Conservation (phyloP, 2,888 invertebrate genomes). For the Dolichomitus sp. region DNA sequence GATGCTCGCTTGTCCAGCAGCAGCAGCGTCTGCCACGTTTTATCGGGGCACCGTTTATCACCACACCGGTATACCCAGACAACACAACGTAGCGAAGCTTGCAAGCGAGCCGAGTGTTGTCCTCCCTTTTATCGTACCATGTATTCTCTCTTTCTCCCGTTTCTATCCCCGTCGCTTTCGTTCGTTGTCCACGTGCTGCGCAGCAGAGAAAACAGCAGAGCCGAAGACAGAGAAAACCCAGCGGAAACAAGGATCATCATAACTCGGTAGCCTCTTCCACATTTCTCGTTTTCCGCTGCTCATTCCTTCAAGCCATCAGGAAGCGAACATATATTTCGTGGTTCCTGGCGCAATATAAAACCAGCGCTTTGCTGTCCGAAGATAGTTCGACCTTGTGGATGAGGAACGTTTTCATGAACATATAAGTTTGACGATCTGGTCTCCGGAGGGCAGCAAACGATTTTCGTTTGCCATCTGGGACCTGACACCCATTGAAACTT, state of each 20-base stretch:
- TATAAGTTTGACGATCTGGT: constrained; percentile 38
- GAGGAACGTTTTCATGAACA: constrained; percentile 30
- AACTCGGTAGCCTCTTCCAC: background rate
- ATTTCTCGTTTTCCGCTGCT: constrained; percentile 32
- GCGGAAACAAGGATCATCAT: constrained; percentile 25
- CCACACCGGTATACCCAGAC: constrained; percentile 77
- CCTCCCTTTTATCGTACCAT: constrained; percentile 62
- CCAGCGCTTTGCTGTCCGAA: constrained; percentile 1
- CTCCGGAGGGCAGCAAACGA: constrained; percentile 12
- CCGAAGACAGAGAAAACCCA: constrained; percentile 25
- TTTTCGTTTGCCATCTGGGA: constrained; percentile 47
- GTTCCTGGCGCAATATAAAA: constrained; percentile 26
- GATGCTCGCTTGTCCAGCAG: constrained; percentile 45
- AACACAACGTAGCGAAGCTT: constrained; percentile 74
- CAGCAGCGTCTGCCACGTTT: constrained; percentile 75
- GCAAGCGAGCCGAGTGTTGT: constrained; percentile 61
- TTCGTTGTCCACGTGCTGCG: constrained; percentile 47
- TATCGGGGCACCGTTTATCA: constrained; percentile 82
- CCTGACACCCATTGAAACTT: constrained; percentile 43
- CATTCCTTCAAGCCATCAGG: constrained; percentile 8
- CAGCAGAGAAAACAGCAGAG: background rate
- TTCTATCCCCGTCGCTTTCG: constrained; percentile 16
- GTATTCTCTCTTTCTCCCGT: constrained; percentile 17
- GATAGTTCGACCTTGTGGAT: constrained; percentile 39
- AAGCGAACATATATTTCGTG: constrained; percentile 50